Base-by-base conservation (phyloP, 2,888 invertebrate species). In the Calameuta pallipes region DNA sequence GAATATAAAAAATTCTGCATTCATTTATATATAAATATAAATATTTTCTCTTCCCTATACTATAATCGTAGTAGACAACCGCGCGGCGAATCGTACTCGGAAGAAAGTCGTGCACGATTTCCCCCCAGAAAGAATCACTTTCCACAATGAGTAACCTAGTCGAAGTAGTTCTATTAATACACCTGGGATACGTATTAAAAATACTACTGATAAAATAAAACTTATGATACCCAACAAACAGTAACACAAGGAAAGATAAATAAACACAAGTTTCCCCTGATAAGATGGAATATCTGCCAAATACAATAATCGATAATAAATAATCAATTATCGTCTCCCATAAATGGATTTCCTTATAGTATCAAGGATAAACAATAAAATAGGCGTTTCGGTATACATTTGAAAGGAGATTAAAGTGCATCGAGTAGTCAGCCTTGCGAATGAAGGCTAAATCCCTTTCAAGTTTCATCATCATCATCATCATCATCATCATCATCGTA, bases 361-460 rank as follows among this genome's bases (percentile, higher is more conserved):
- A 74, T n/a, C 35, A 35, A 74, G 68, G 75, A 35, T 35, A 74
- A n/a, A 9, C 9, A 36, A 35, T 31, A 23, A 36, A 35, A 74
- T 37, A 41, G 41, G 41, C 68, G 37, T 56, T 56, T 56, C 37
- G 41, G 30, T 68, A 37, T 56, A 68, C 31, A 75, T 56, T 37
- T 41, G 75, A 75, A 30, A n/a, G 37, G 34, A 56, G 56, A 56
- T 56, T 36, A 56, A 56, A 56, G 56, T 56, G 56, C 56, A 56
- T 81, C 81, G 80, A 84, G 83, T 81, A 80, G 86, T 85, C 85
- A 88, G 86, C 89, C 89, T 89, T 89, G 89, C 81, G 79, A 82
- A 82, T 85, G 88, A 89, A 89, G 89, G 89, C 89, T 85, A 86
- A 88, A 88, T 88, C 88, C 23, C 89, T 89, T 89, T 89, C 89